Evolutionary conservation across 2,113 vertebrate genomes (phyloP).

Genomic region (Thunnus thynnus): DNA sequence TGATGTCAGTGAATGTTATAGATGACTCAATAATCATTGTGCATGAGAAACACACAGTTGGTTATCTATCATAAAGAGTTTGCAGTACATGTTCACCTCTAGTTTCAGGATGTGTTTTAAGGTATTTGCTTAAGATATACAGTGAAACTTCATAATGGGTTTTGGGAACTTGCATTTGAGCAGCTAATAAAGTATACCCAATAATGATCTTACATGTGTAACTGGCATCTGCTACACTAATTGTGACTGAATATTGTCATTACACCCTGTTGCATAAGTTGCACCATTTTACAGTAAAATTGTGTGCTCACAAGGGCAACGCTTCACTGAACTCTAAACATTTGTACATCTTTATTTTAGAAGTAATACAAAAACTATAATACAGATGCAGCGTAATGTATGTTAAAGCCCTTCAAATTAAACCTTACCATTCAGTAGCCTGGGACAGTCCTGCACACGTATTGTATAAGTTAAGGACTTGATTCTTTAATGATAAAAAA

Average conservation of each 20-base stretch:
- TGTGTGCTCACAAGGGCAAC: no score
- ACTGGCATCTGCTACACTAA: not conserved
- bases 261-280: not conserved
- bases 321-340: not conserved
- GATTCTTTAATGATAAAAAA: no score
- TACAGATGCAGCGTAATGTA: no score
- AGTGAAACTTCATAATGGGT: slow-evolving; percentile 1
- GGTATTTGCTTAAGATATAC: slow-evolving; percentile 33
- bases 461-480: no score
- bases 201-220: not conserved
- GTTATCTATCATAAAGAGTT: slow-evolving; percentile 44
- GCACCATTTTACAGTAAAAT: not conserved
- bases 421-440: no score
- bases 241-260: not conserved
- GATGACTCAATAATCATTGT: slow-evolving; percentile 4
- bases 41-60: slow-evolving; percentile 73
- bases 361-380: not conserved
- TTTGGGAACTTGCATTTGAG: slow-evolving; percentile 5
- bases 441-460: no score
- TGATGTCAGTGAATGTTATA: slow-evolving; percentile 4
- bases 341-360: not conserved
- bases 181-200: not conserved
- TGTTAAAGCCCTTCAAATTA: no score
- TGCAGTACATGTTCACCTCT: slow-evolving; percentile 4
- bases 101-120: slow-evolving; percentile 43